phyloP scores from a whole-genome alignment of 64 coral and sea anemone genomes.

The Hydrozoanthus tunicans region DNA sequence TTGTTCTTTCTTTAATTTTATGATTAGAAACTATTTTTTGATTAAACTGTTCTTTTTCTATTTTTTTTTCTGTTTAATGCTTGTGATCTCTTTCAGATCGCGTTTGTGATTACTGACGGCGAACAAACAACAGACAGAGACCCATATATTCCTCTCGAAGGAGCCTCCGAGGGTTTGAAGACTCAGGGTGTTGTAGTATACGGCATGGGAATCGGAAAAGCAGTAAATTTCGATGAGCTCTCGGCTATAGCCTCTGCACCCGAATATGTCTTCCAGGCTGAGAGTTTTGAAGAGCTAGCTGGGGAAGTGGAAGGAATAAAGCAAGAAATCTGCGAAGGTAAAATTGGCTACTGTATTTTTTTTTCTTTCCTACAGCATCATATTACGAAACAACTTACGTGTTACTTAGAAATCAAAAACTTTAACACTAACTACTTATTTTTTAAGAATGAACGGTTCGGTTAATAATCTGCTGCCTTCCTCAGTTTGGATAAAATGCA shows the following conservation, averaged over 20 bases:
- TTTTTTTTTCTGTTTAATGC: no score
- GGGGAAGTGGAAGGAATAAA: conserved; percentile 22
- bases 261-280: not conserved
- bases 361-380: no score
- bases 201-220: conserved; percentile 30
- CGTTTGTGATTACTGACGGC: conserved; percentile 52
- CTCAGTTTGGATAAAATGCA: no score
- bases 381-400: no score
- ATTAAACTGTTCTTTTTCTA: not conserved
- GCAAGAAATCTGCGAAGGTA: conserved; percentile 44
- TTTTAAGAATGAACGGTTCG: no score
- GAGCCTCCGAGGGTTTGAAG: conserved; percentile 11
- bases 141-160: not conserved
- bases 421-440: no score
- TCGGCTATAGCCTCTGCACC: not conserved
- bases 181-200: not conserved
- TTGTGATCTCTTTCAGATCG: not conserved
- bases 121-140: not conserved
- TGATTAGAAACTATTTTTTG: not conserved
- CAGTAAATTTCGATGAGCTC: conserved; percentile 9
- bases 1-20: not conserved
- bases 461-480: no score
- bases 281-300: not conserved
- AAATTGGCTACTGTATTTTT: not conserved
- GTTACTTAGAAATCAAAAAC: no score